Base-by-base conservation (phyloP, 2,113 vertebrate genomes). In the Mormyrus lacerda region DNA sequence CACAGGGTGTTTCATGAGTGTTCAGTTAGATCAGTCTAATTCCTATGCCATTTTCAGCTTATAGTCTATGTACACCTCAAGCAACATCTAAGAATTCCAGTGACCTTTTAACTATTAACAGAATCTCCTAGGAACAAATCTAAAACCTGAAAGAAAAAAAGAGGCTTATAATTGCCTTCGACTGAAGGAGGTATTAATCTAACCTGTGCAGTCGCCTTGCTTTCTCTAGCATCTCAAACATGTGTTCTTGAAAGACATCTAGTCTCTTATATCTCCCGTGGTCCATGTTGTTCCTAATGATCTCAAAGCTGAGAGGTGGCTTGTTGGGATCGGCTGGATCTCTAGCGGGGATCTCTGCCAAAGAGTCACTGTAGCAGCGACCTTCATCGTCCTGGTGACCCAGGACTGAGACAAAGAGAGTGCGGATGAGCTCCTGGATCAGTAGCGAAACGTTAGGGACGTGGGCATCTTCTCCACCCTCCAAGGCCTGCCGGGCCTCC, bases 361-460 rank as follows among this genome's bases (percentile, higher is more conserved):
- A 96, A 10, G 98, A 99, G 93, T 99, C 98, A 0, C 98, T 99
- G 92, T 99, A 99, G 93, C 98, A 99, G n/a, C 98, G 97, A 53
- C 98, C 98, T 88, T 99, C 98, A 65, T 99, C 98, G 51, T 99
- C 98, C 92, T 99, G 98, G 92, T 99, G 98, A 90, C 98, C 97
- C 90, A 99, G 97, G 91, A 99, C 98, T 0, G 98, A 99, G 19
- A 99, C 98, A 90, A 99, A 99, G 90, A 99, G 98, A 93, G 98
- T 99, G 92, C 98, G 98, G 91, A 99, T 95, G 31, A 99, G 97
- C 90, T 99, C 98, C 91, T 98, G 98, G 92, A 99, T 99, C 69
- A 99, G 95, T 47, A 99, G 95, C 13, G 97, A 96, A 85, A 99
- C 98, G 48, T 99, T 98, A 17, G 98, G 98, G 24, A 99, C 96